Base-by-base conservation (phyloP, 2,113 vertebrate genomes). In the Pitta sordida region DNA sequence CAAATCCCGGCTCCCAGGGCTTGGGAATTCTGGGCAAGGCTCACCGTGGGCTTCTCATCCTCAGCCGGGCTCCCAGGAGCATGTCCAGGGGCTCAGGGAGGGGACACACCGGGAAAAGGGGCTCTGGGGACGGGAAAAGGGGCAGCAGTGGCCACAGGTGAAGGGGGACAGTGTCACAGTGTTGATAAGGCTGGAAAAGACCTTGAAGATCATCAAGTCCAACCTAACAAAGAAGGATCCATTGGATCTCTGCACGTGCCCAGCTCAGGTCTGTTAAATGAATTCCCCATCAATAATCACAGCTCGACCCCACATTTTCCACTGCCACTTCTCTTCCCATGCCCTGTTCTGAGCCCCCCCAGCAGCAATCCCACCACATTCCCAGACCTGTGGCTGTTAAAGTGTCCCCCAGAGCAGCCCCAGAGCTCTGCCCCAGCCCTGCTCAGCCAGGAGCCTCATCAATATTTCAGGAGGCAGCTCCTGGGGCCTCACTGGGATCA, bases 381-480 rank as follows among this genome's bases (percentile, higher is more conserved):
- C 53, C 36, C 5, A 2, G n/a, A 5, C 7, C 9, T 1, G 27
- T 18, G 78, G 34, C 27, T 39, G 7, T 8, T 6, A 15, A 26
- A 21, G 21, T n/a, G n/a, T 10, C 64, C 84, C 70, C 64, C 11
- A 3, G 0, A 56, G 44, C 52, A 76, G 68, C 79, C 2, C 56
- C 6, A n/a, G 56, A 2, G 0, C 22, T n/a, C 55, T 34, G 8
- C 20, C n/a, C n/a, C 6, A 4, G 55, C 55, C 55, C 55, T 7
- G 58, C 83, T 44, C 11, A 3, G 22, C 70, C 91, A 51, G 77
- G 29, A 84, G 48, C 90, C 43, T 86, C 96, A 94, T 93, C 86
- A 93, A 92, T 94, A 91, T 92, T 95, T 81, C 44, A 94, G 34
- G 55, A 48, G 80, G 92, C 94, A 58, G 93, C 90, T 60, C n/a